Base-by-base conservation (phyloP, 1,140 invertebrate species). In the Cotesia typhae region DNA sequence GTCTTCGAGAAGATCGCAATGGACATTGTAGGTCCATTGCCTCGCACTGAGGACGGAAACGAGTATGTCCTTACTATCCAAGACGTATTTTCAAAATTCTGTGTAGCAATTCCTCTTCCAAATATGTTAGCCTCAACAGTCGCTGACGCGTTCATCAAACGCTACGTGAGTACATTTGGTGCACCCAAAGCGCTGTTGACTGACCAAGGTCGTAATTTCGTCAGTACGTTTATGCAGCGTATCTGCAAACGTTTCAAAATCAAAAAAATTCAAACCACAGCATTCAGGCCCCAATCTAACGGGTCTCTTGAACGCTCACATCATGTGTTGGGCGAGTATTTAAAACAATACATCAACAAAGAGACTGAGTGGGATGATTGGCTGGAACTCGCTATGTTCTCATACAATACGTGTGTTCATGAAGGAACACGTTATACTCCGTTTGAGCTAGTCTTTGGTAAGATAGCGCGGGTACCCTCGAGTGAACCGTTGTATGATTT, bases 221-320 rank as follows among this genome's bases (percentile, higher is more conserved):
- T 67, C 1, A 70, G 57, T 36, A 64, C 75, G 0, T 20, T 78
- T 17, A 70, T 82, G 4, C 74, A 74, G 65, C 12, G 70, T 73
- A 38, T 76, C 17, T 60, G 63, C 4, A 75, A 79, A 77, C 37
- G 75, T 57, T 76, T 78, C 53, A 73, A n/a, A n/a, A n/a, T n/a
- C n/a, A n/a, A n/a, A n/a, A n/a, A n/a, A n/a, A n/a, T n/a, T n/a
- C n/a, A n/a, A n/a, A n/a, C n/a, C n/a, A n/a, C n/a, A n/a, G n/a
- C n/a, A n/a, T n/a, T n/a, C n/a, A n/a, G n/a, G n/a, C n/a, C n/a
- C n/a, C n/a, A n/a, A n/a, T n/a, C n/a, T n/a, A n/a, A n/a, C n/a
- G n/a, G n/a, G n/a, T n/a, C n/a, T n/a, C n/a, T n/a, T n/a, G n/a
- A n/a, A n/a, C n/a, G n/a, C n/a, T n/a, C n/a, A n/a, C n/a, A n/a